Base-by-base conservation (phyloP, 2,797 vertebrate genomes). In the Astyanax mexicanus region DNA sequence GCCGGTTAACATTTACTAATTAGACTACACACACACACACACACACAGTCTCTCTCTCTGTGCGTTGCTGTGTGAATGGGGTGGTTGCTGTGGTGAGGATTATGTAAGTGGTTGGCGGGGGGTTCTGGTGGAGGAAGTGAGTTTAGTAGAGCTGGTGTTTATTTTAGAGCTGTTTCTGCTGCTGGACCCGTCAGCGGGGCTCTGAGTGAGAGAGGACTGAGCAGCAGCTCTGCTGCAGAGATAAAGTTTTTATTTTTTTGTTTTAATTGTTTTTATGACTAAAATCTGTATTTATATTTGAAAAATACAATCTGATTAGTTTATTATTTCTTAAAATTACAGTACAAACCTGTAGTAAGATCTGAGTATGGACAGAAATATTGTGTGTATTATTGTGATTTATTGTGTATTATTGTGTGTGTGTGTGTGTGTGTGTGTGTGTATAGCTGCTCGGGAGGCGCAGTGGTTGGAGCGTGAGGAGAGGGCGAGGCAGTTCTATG, bases 391-490 rank as follows among this genome's bases (percentile, higher is more conserved):
- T 17, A 42, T 23, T 74, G 21, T 42, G 6, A n/a, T n/a, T 77
- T 55, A 69, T 27, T 49, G 3, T 60, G 62, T 27, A 3, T 51
- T 11, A 40, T 6, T 73, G 57, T 42, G 32, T 64, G 29, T 32
- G 5, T 2, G 2, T 32, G 29, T 32, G 29, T 32, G n/a, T n/a
- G n/a, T n/a, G n/a, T n/a, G n/a, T 38, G 8, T 73, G 54, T 42
- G 35, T 64, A 38, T 19, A 99, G 98, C 94, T 84, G 87, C 88
- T 3, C 95, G 95, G 87, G 96, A 98, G 87, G 90, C 90, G 0
- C 40, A 95, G 77, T 98, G 96, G 96, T 86, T 95, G 82, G 95
- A 96, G 52, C 92, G 94, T 60, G 96, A 98, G 84, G 93, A 95
- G 81, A 91, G 95, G 45, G 95, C 97, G 51, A 87, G 89, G 81